Evolutionary conservation across 2,888 invertebrate genomes (phyloP), one percentile per base, ranked within the genome.

Genomic region (Papilio demoleus): DNA sequence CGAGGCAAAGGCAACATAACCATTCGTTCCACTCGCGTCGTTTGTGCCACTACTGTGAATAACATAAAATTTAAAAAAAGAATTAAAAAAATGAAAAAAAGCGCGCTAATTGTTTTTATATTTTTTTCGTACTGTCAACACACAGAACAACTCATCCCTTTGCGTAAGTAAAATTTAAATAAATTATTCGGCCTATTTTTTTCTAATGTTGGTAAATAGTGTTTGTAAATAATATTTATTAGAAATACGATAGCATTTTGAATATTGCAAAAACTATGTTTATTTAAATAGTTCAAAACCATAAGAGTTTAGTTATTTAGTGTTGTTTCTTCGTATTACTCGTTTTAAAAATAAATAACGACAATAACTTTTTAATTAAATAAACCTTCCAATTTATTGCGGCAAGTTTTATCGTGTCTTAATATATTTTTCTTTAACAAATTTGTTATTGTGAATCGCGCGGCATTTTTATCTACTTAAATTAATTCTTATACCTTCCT

Each of bases 121-220:
- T 72, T 88, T 70, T 82, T 83, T 80, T 78, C 85, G 70, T 83
- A 85, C 74, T 78, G 86, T 27, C 86, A 85, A 65, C 81, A 83
- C 72, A 88, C 87, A 63, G 77, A 82, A 64, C 88, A 92, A 74
- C 72, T 91, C 72, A 74, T 90, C 36, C 88, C 88, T 19, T 81
- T 92, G 74, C 91, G 91, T 92, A 79, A 92, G 91, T 90, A 74
- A 12, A 42, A 4, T 17, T 58, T 58, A 34, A 40, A 19, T 34
- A n/a, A n/a, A n/a, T n/a, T n/a, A n/a, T n/a, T n/a, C n/a, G n/a
- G n/a, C n/a, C 14, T 45, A 24, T 19, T 58, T 73, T 65, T 71
- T 58, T 40, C n/a, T 31, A n/a, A 17, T 17, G 1, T 19, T 45
- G 9, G 8, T 45, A 38, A 38, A 31, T 4, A 31, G 12, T 17